Evolutionary conservation across 2,888 invertebrate species (phyloP), one percentile per base, ranked within the genome.

Genomic region (Itoplectis maculator): DNA sequence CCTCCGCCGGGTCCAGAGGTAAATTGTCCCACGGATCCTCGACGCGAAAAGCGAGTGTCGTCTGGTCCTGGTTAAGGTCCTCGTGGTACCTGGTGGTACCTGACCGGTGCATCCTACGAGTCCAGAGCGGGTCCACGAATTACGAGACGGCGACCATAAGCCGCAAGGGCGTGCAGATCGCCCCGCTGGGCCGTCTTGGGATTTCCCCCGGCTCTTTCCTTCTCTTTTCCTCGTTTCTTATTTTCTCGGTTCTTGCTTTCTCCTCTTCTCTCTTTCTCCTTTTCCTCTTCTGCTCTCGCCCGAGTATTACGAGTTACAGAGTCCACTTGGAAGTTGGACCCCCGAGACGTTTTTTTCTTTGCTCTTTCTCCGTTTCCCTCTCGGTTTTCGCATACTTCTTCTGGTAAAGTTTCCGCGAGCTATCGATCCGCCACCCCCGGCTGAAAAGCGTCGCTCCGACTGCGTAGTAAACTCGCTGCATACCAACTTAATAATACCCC

Each of bases 311-410:
- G 65, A 80, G 80, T 70, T 79, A 20, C 56, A 59, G 56, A 70
- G 63, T 75, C 80, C 75, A 72, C 70, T 80, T 76, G 70, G 65
- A 70, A 80, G 80, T 76, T 80, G 56, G 65, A 61, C 20, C 61
- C 73, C 63, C 56, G 56, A 59, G 70, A 70, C 69, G 70, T 47
- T 49, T 66, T 76, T 74, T 79, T 69, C 65, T 69, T 40, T 40
- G 5, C 18, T 29, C 51, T 4, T 45, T 69, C 65, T 75, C 40
- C 37, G 8, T 18, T 40, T 54, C 13, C 15, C n/a, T 13, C 37
- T 79, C 59, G 23, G 49, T 66, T 61, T 73, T 72, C 73, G 68
- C 66, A 61, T 68, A 73, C 54, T 68, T 73, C 45, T 54, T 76
- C 75, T 59, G 37, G n/a, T 23, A 37, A 72, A 76, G 35, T 70